phyloP scores from a whole-genome alignment of 37 sponge, comb jelly and placozoan genomes.

The Corticium candelabrum region DNA sequence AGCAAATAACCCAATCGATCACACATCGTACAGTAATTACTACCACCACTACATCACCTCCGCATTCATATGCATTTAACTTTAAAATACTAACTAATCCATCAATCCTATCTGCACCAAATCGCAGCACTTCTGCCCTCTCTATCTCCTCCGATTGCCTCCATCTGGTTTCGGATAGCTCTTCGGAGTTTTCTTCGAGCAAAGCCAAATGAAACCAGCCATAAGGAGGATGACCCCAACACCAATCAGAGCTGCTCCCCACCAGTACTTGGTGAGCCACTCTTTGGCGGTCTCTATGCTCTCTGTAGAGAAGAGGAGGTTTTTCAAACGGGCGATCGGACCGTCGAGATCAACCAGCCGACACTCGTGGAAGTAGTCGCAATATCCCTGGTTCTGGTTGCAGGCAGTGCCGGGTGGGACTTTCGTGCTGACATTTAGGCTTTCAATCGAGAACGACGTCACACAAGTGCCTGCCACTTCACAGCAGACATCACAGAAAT shows the following conservation, averaged over 20 bases:
- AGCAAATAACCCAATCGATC: too few relatives aligned
- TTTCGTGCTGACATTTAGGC: not conserved
- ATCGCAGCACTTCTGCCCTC: too few relatives aligned
- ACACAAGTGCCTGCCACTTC: not conserved
- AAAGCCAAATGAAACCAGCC: slow-evolving; percentile 46
- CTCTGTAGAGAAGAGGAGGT: slow-evolving; percentile 8
- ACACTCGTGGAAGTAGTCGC: slow-evolving; percentile 9
- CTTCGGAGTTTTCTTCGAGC: not conserved
- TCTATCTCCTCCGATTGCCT: too few relatives aligned
- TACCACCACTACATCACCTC: too few relatives aligned
- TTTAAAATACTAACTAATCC: too few relatives aligned
- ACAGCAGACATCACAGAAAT: not conserved
- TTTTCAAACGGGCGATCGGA: slow-evolving; percentile 6
- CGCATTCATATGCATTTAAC: too few relatives aligned
- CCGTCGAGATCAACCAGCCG: slow-evolving; percentile 9
- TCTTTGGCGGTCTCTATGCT: not conserved
- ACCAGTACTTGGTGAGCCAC: slow-evolving; percentile 2
- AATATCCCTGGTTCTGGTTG: slow-evolving; percentile 7
- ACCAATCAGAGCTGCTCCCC: slow-evolving; percentile 27
- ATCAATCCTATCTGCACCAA: too few relatives aligned
- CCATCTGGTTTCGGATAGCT: too few relatives aligned
- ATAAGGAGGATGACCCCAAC: slow-evolving; percentile 44
- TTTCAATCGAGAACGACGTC: too few relatives aligned
- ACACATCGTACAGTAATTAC: too few relatives aligned
- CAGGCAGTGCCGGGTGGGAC: slow-evolving; percentile 11